Base-by-base conservation (phyloP, 2,888 invertebrate genomes). In the Pachymerium ferrugineum region DNA sequence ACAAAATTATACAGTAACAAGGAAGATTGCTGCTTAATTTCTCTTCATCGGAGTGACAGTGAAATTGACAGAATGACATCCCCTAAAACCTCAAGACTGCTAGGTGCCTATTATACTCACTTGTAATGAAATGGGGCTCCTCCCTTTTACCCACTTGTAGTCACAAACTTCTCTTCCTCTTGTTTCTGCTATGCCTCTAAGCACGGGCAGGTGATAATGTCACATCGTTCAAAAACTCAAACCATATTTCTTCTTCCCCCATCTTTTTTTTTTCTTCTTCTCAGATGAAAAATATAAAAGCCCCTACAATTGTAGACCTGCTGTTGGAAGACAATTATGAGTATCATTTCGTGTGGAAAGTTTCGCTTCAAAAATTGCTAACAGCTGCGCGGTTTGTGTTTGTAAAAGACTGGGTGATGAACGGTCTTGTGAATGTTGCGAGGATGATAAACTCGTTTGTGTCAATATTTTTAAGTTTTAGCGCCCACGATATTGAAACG, bases 11-110 rank as follows among this genome's bases (percentile, higher is more conserved):
- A 54, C 47, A 22, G 47, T 54, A 22, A 19, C 19, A 54, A 19
- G 22, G 47, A 54, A 54, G 47, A 54, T 54, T 54, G 47, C 47
- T 54, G 47, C 47, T 54, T 54, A 54, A 54, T 54, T 54, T 54
- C 47, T 54, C 47, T 54, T 54, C 47, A 54, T 54, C 47, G 47
- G 38, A 54, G 47, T 54, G 47, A 54, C 47, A 54, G 47, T 54
- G 47, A 19, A 54, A 54, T 54, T 54, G 47, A 54, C 47, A 54
- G 47, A 54, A 19, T 54, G 47, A 54, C 47, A 54, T 54, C 47
- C 47, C 47, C 47, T 54, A 54, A 47, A 54, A 54, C 47, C 47
- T 54, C 47, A 54, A 54, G 47, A 54, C 47, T 16, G 47, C 47
- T 54, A 54, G 47, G 47, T 54, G 47, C 47, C 22, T 54, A 54